Base-by-base conservation (phyloP, 2,888 invertebrate genomes). In the Agriopis aurantiaria region DNA sequence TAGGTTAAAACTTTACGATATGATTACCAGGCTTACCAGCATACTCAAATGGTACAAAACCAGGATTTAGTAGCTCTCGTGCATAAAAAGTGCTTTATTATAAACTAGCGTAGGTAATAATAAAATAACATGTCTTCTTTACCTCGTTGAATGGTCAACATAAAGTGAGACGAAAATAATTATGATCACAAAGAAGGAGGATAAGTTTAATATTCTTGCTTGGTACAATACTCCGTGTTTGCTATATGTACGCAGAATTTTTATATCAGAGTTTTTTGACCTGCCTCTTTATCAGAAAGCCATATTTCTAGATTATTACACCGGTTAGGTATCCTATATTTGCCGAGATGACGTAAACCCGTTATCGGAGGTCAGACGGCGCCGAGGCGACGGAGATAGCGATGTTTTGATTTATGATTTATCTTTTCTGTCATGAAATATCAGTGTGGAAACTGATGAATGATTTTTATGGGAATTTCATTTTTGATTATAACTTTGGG, bases 281-380 rank as follows among this genome's bases (percentile, higher is more conserved):
- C 78, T 72, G 77, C 52, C 63, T 73, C 66, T 73, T 77, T 76
- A 79, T 78, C 78, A 71, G 62, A 62, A 53, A 64, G 74, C 68
- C 73, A 68, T 71, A 71, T 62, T 62, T 73, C 72, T 73, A 73
- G 75, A 71, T 75, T 67, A 75, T 55, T 70, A 69, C 71, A 65
- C 71, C 62, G 61, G 63, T 65, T 81, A 83, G 83, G 79, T 76
- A 76, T 71, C 72, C 75, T 78, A 76, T 61, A 74, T 71, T 68
- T 58, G 58, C 69, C 33, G 53, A 46, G 58, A 48, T 72, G 78
- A 80, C 78, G 80, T 72, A 68, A 71, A 8, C 52, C 33, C 11
- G 53, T 68, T 85, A 86, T 85, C 85, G 64, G 46, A 67, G 84
- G 82, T 82, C 84, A 78, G 72, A 48, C 79, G 81, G 80, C 83